Evolutionary conservation across 1,140 invertebrate genomes (phyloP).

Genomic region (Caerostris darwini): DNA sequence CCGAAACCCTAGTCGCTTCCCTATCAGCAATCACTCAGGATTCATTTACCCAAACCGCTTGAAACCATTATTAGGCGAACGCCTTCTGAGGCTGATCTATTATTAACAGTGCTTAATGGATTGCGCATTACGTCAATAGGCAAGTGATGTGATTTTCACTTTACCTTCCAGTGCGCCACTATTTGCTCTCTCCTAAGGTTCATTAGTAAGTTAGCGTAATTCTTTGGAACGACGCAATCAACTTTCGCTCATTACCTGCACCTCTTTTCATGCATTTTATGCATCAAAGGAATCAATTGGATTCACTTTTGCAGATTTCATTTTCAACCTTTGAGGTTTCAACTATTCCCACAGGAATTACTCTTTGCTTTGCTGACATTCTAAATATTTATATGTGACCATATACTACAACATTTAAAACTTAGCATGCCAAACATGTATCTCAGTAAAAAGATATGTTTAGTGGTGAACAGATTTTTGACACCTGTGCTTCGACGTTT

Average conservation of each 20-base stretch:
- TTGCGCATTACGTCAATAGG: constrained; percentile 18
- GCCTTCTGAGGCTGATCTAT: constrained; percentile 27
- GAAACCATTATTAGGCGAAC: constrained; percentile 8
- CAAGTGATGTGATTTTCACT: constrained; percentile 39
- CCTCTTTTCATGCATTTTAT: not conserved
- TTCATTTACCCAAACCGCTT: constrained; percentile 10
- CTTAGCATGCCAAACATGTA: too few relatives aligned
- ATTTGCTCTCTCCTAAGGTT: not conserved
- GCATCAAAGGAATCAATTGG: not conserved
- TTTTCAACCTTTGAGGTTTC: too few relatives aligned
- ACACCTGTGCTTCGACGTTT: too few relatives aligned
- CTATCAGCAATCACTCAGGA: not conserved
- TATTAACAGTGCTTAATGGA: constrained; percentile 31
- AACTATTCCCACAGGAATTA: not conserved
- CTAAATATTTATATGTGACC: too few relatives aligned
- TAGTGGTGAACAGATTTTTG: too few relatives aligned
- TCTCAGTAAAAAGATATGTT: too few relatives aligned
- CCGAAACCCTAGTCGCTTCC: not conserved
- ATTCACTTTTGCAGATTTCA: not conserved
- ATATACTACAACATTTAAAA: too few relatives aligned
- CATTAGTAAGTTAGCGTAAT: constrained; percentile 7
- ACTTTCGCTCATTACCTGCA: not conserved
- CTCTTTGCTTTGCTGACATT: not conserved
- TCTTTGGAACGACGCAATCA: not conserved
- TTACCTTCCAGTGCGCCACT: not conserved